Conservation (phyloP, 2,113 vertebrate species). For the Ceyx cyanopectus region DNA sequence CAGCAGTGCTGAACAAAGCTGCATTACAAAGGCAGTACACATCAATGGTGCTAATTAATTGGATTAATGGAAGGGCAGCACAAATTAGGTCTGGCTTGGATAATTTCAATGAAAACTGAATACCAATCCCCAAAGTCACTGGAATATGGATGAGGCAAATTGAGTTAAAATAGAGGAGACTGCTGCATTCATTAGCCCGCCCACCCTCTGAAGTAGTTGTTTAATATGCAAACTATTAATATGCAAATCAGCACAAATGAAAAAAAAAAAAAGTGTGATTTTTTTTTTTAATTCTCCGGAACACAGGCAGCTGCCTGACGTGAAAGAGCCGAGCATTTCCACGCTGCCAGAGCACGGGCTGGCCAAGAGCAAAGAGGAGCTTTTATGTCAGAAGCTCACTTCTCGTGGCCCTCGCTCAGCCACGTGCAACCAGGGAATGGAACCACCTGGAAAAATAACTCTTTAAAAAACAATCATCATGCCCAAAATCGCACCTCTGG, state of each 20-base stretch:
- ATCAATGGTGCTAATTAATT: conserved; percentile 97
- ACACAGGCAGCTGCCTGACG: conserved; percentile 85
- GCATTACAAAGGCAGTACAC: conserved; percentile 85
- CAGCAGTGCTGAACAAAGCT: conserved; percentile 84
- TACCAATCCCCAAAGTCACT: conserved; percentile 87
- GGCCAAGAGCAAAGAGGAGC: neutral
- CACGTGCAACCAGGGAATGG: neutral
- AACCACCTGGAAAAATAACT: neutral
- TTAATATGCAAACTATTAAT: conserved; percentile 99
- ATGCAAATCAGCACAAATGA: conserved; percentile 93
- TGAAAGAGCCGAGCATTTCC: neutral
- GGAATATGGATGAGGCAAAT: conserved; percentile 98
- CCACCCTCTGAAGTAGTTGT: conserved; percentile 95
- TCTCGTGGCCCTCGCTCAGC: neutral
- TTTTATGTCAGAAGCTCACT: conserved; percentile 22
- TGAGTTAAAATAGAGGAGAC: conserved; percentile 96
- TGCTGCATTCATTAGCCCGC: conserved; percentile 95
- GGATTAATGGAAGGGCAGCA: conserved; percentile 95
- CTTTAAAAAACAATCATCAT: neutral
- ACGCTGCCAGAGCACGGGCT: neutral
- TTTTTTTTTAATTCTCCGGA: conserved; percentile 80
- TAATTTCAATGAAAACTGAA: conserved; percentile 90
- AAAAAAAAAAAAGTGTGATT: conserved; percentile 65
- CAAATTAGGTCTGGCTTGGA: conserved; percentile 87
- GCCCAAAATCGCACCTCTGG: neutral